These are phyloP conservation scores for Cartodere bifasciata DNA, from an alignment of 2,888 invertebrate species.

Conservation along the genomic window DNA sequence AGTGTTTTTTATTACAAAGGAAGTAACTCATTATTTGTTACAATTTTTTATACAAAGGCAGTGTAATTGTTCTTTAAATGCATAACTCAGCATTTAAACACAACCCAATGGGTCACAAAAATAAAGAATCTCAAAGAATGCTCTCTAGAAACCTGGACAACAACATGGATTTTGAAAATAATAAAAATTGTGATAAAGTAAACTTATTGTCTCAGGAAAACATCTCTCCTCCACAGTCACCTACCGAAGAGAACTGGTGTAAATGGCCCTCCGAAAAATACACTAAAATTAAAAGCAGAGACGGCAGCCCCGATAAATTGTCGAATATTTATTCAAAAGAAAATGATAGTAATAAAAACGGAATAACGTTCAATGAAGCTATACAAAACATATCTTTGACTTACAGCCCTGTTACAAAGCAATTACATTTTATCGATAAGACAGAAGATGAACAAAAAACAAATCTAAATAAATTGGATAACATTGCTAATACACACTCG, in stretches of 20 bases:
- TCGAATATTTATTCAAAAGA: constrained; percentile 12
- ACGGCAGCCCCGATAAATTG: constrained; percentile 19
- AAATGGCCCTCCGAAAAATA: constrained; percentile 40
- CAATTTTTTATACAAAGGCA: too few species aligned
- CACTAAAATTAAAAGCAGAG: constrained; percentile 29
- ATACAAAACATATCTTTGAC: constrained; percentile 61
- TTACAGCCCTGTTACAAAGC: constrained; percentile 62
- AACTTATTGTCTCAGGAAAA: constrained; percentile 20
- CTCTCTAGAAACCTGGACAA: too few species aligned
- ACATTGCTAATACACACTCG: constrained; percentile 4
- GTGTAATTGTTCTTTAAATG: too few species aligned
- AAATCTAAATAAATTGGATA: constrained; percentile 8
- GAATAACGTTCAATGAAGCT: constrained; percentile 51
- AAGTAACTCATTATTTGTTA: too few species aligned
- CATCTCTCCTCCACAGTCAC: constrained; percentile 19
- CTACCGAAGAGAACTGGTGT: constrained; percentile 32
- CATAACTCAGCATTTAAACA: too few species aligned
- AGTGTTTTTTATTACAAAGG: too few species aligned
- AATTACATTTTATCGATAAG: constrained; percentile 58
- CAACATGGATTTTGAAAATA: too few species aligned
- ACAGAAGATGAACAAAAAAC: constrained; percentile 35
- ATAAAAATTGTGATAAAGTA: too few species aligned
- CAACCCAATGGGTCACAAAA: too few species aligned
- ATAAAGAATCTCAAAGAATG: too few species aligned
- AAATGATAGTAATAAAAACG: constrained; percentile 34